Evolutionary conservation across 2,888 invertebrate species (phyloP), one percentile per base, ranked within the genome.

Genomic region (Odontomyia ornata): DNA sequence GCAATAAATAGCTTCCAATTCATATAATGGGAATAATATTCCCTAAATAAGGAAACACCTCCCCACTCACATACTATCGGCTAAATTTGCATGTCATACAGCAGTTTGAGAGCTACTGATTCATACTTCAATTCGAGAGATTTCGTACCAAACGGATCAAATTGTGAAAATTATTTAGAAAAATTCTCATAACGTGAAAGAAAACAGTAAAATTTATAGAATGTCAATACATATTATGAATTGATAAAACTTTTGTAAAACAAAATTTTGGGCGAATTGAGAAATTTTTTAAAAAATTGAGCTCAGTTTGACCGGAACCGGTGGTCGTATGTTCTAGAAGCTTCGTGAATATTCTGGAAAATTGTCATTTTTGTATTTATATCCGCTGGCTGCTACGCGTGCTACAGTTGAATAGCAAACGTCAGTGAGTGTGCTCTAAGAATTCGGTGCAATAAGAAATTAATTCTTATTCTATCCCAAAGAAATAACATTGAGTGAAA

Each of bases 271-370:
- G n/a, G n/a, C n/a, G n/a, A n/a, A n/a, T n/a, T n/a, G n/a, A n/a
- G n/a, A n/a, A 43, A 43, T 43, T 43, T 13, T 43, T 36, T 36
- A 52, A 25, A 60, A 18, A 23, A 21, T 60, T 60, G 21, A 60
- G n/a, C 60, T 25, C 23, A 7, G 7, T 60, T 60, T 60, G 60
- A 60, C 69, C 69, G 69, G 69, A 69, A 47, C 46, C 47, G 75
- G n/a, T 13, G 28, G 21, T 21, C 27, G 83, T 83, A 79, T 62
- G 0, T 79, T 82, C 84, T 78, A 83, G 85, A 85, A 83, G 52
- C 76, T 79, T 84, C 85, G 80, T 78, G 86, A 81, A 80, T 62
- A 30, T 80, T 84, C 86, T 79, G 78, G 82, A 81, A 79, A 75
- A 46, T 81, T 80, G 80, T 79, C 28, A 79, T 78, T 25, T 77